Percentiles rank a stretch among this genome's conserved stretches.
phyloP scores from a whole-genome alignment of 2,888 invertebrate species.

The Melanchra persicariae region DNA sequence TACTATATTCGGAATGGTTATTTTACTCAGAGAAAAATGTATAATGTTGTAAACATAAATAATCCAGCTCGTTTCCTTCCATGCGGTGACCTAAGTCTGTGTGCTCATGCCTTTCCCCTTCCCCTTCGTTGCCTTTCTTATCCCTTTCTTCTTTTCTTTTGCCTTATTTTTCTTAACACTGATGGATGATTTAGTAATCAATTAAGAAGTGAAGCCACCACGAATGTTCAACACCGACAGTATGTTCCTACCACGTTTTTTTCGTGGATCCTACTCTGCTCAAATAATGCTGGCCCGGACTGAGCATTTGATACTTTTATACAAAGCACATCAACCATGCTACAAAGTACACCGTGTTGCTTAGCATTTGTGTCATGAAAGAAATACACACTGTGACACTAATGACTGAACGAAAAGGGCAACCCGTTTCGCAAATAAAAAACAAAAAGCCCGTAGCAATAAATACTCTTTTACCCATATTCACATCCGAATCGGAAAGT shows the following conservation, averaged over 20 bases:
- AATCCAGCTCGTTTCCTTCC: neutral
- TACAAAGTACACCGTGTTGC: neutral
- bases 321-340: neutral
- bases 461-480: constrained; percentile 59
- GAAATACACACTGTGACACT: constrained; percentile 8
- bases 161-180: constrained; percentile 3
- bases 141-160: no score
- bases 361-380: neutral
- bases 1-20: constrained; percentile 12
- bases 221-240: no score
- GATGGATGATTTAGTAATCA: neutral
- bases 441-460: constrained; percentile 49
- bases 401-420: constrained; percentile 32
- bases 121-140: no score
- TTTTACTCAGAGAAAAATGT: constrained; percentile 2
- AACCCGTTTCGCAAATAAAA: constrained; percentile 28
- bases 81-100: neutral
- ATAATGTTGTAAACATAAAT: neutral
- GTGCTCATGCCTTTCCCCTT: neutral
- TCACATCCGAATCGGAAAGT: constrained; percentile 64
- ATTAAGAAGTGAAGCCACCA: neutral
- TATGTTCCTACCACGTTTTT: neutral
- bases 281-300: neutral
- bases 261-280: neutral
- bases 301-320: neutral